Conservation (phyloP, 2,888 invertebrate species). For the Dryobotodes eremita region DNA sequence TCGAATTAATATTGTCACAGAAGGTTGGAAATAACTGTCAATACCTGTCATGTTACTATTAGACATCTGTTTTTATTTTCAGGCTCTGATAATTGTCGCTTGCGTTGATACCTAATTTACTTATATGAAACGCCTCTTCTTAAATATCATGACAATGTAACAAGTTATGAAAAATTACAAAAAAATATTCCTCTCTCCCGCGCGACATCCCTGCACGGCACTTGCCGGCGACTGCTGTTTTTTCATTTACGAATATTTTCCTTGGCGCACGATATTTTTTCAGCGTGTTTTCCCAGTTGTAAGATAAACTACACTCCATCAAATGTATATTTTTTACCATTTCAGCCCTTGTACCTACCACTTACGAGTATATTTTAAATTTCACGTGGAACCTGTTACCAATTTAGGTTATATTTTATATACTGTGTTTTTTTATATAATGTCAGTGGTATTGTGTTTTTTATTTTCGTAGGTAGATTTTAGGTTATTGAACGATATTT, state of each 20-base stretch:
- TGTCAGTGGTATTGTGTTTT: conserved; percentile 17
- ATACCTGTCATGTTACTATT: no score
- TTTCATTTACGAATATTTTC: conserved; percentile 91
- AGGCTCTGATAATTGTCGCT: no score
- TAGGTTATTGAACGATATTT: conserved; percentile 14
- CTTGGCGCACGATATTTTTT: conserved; percentile 90
- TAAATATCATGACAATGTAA: no score
- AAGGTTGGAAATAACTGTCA: no score
- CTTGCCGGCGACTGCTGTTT: conserved; percentile 85
- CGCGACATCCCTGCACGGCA: conserved; percentile 78
- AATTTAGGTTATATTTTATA: conserved; percentile 66
- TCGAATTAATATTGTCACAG: no score
- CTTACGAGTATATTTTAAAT: conserved; percentile 72
- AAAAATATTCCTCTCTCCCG: not conserved
- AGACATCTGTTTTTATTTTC: no score
- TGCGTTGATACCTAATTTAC: no score
- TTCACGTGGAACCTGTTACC: conserved; percentile 68
- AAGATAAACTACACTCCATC: conserved; percentile 90
- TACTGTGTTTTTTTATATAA: conserved; percentile 49
- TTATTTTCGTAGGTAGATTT: conserved; percentile 21
- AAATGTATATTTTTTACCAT: conserved; percentile 87
- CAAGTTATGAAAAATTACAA: not conserved
- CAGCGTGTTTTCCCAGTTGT: conserved; percentile 89
- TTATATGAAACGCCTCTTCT: no score
- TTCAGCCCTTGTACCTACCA: conserved; percentile 57